These are phyloP conservation scores for Zele albiditarsus DNA, from an alignment of 2,888 invertebrate genomes.

Conservation along the genomic window DNA sequence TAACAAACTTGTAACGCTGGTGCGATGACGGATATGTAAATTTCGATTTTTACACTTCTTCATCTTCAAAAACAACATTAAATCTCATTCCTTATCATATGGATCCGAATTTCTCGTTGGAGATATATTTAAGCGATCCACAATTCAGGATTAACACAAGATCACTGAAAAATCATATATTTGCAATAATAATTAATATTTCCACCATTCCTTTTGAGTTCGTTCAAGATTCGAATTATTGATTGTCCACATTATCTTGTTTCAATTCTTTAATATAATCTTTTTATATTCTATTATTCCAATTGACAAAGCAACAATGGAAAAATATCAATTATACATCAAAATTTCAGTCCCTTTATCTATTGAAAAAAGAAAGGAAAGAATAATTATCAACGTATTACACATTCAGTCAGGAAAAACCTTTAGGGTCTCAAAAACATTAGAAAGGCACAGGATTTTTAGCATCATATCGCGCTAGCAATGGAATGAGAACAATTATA, in stretches of 20 bases:
- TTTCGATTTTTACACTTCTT: constrained; percentile 61
- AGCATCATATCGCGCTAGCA: background rate
- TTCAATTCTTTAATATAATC: constrained; percentile 14
- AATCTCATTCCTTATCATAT: background rate
- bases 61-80: background rate
- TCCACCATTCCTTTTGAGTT: too few species aligned
- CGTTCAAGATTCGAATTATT: background rate
- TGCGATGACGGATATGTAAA: constrained; percentile 42
- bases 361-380: constrained; percentile 12
- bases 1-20: constrained; percentile 26
- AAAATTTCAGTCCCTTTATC: constrained; percentile 3
- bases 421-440: background rate
- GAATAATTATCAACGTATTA: constrained; percentile 22
- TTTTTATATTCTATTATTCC: background rate
- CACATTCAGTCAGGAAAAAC: background rate
- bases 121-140: too few species aligned
- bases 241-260: background rate
- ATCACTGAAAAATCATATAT: too few species aligned
- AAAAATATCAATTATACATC: background rate
- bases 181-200: too few species aligned
- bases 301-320: background rate
- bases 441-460: background rate
- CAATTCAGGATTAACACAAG: too few species aligned
- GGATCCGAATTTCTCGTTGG: too few species aligned
- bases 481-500: background rate